Conservation (phyloP, 1,140 invertebrate species). For the Macrotrachela quadricornifera region DNA sequence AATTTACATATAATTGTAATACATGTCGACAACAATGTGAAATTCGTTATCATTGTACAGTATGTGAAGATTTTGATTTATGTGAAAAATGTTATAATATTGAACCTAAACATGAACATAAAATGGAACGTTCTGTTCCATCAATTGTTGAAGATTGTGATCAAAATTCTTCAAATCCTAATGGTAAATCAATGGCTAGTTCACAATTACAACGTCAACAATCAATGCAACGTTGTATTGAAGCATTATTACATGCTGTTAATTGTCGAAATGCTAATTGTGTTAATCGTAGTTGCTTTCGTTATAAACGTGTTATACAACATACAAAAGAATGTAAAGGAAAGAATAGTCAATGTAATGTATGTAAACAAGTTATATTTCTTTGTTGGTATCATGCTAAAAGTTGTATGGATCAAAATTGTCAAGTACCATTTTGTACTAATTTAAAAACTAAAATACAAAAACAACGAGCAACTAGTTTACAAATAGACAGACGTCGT, state of each 20-base stretch:
- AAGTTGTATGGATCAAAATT: not conserved
- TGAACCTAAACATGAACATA: conserved; percentile 4
- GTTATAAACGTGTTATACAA: conserved; percentile 6
- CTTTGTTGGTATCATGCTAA: conserved; percentile 5
- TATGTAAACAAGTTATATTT: conserved; percentile 3
- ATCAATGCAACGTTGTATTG: conserved; percentile 1
- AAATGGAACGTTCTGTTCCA: not conserved
- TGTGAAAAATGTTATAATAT: conserved; percentile 1
- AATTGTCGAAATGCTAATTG: conserved; percentile 9
- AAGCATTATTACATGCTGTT: conserved; percentile 3
- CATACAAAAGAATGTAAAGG: conserved; percentile 3
- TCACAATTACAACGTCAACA: not conserved
- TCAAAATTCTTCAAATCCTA: too few species aligned
- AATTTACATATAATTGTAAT: conserved; percentile 96
- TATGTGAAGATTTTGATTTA: conserved; percentile 45
- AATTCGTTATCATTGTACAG: conserved; percentile 83
- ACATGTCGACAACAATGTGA: conserved; percentile 82
- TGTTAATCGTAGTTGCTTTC: not conserved
- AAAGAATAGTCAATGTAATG: conserved; percentile 4
- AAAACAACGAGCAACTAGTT: not conserved
- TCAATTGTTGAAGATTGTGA: too few species aligned
- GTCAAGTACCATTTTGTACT: conserved; percentile 7
- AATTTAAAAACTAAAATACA: not conserved
- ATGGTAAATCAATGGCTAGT: not conserved
- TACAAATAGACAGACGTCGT: conserved; percentile 2